Evolutionary conservation across 2,797 vertebrate species (phyloP), one percentile per base, ranked within the genome.

Genomic region (Cirrhinus molitorella): DNA sequence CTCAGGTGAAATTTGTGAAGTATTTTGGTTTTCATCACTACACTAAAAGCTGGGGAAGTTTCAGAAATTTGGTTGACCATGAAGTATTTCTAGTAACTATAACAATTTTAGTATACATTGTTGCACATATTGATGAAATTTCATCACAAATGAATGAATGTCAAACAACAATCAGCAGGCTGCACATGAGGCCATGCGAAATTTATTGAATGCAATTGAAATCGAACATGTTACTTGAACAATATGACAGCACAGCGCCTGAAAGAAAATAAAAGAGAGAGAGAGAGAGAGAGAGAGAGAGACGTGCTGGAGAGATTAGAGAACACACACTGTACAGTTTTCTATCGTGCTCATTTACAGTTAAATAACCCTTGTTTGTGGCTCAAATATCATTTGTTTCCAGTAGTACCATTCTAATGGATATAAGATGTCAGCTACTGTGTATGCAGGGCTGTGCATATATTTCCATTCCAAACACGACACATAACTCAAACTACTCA

Each of bases 191-290:
- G 90, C 91, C 94, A 96, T 95, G 95, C 95, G 90, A 83, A 86
- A 91, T 95, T 95, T 94, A 95, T 95, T 96, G 23, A 92, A 93
- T 93, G 91, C 88, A 91, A 89, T 92, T 87, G 87, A 66, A 83
- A 90, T 87, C 73, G 81, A 90, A 85, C 34, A 88, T 90, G 88
- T 86, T 85, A 91, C 88, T 93, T 94, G 91, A 96, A 93, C 93
- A 94, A 92, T 90, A 90, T 89, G 94, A 96, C 94, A 96, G 95
- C 95, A 96, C 92, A 96, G 94, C 92, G 88, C 95, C 92, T 93
- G 89, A 93, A 93, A 91, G 86, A 85, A 76, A 82, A 93, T 63
- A 86, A 85, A 47, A 37, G 8, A 34, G 31, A 67, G 94, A 87
- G 71, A 66, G 94, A 34, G 31, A 67, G 94, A 87, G 71, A 66